Evolutionary conservation across 2,888 invertebrate species (phyloP).

Genomic region (Apodemia zela): DNA sequence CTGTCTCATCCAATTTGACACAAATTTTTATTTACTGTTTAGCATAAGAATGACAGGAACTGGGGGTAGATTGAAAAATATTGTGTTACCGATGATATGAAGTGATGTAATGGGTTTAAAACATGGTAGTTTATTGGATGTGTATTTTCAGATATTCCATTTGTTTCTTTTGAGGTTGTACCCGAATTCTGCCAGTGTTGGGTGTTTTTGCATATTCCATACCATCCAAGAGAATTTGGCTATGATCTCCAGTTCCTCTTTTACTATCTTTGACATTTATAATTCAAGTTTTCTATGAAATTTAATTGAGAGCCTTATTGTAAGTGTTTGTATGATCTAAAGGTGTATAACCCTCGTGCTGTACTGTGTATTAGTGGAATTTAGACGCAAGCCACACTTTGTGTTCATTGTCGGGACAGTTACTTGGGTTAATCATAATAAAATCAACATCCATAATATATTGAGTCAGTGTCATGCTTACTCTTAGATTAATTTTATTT

Average conservation of each 20-base stretch:
- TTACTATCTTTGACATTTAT: conserved; percentile 37
- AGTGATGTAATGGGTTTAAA: neutral
- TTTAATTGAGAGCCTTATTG: conserved; percentile 53
- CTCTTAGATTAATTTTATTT: conserved; percentile 47
- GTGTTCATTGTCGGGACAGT: conserved; percentile 74
- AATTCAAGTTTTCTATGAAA: conserved; percentile 54
- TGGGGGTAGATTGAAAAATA: conserved; percentile 11
- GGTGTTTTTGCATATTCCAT: conserved; percentile 12
- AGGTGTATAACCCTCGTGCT: conserved; percentile 56
- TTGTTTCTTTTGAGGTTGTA: conserved; percentile 31
- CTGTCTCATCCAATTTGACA: conserved; percentile 5
- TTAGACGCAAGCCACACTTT: conserved; percentile 71
- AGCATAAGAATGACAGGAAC: conserved; percentile 14
- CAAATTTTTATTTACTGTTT: conserved; percentile 12
- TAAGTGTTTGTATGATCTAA: conserved; percentile 56
- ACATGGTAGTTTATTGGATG: conserved; percentile 13
- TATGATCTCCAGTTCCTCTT: conserved; percentile 47
- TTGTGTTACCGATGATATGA: no score
- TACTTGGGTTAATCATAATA: conserved; percentile 67
- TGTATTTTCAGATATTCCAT: conserved; percentile 25
- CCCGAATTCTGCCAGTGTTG: conserved; percentile 43
- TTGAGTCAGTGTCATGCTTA: conserved; percentile 48
- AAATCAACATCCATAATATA: conserved; percentile 61
- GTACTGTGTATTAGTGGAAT: conserved; percentile 61
- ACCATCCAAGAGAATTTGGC: conserved; percentile 42